phyloP scores from a whole-genome alignment of 1,140 invertebrate genomes.

The Pseudomyrmex flavicornis region DNA sequence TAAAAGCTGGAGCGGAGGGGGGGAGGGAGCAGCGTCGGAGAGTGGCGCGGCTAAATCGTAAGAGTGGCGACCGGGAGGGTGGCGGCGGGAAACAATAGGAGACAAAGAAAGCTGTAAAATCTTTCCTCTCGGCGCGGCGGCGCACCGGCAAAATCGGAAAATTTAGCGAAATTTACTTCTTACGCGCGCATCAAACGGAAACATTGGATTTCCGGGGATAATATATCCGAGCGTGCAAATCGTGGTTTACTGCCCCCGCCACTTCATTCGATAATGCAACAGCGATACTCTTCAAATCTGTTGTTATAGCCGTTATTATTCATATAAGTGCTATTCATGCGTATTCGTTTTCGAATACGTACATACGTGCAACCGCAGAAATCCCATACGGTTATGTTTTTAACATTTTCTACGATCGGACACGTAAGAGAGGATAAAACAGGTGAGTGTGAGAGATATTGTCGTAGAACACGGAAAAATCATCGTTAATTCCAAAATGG shows the following conservation, averaged over 20 bases:
- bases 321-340: conserved; percentile 30
- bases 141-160: conserved; percentile 73
- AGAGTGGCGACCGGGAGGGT: conserved; percentile 38
- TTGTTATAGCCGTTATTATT: conserved; percentile 9
- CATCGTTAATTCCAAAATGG: no score
- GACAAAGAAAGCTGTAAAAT: conserved; percentile 77
- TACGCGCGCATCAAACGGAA: conserved; percentile 65
- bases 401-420: conserved; percentile 17
- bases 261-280: conserved; percentile 46
- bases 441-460: no score
- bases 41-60: conserved; percentile 58
- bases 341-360: conserved; percentile 12
- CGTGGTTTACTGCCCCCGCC: conserved; percentile 35
- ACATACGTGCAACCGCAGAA: conserved; percentile 16
- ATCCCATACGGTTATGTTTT: neutral
- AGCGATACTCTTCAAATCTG: conserved; percentile 39
- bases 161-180: conserved; percentile 80
- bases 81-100: conserved; percentile 48
- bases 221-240: conserved; percentile 48
- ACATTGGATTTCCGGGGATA: conserved; percentile 75
- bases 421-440: no score
- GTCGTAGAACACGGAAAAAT: no score
- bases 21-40: conserved; percentile 63
- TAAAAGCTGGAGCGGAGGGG: conserved; percentile 79
- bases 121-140: conserved; percentile 56